Evolutionary conservation across 2,113 vertebrate genomes (phyloP), one percentile per base, ranked within the genome.

Genomic region (Ia io): DNA sequence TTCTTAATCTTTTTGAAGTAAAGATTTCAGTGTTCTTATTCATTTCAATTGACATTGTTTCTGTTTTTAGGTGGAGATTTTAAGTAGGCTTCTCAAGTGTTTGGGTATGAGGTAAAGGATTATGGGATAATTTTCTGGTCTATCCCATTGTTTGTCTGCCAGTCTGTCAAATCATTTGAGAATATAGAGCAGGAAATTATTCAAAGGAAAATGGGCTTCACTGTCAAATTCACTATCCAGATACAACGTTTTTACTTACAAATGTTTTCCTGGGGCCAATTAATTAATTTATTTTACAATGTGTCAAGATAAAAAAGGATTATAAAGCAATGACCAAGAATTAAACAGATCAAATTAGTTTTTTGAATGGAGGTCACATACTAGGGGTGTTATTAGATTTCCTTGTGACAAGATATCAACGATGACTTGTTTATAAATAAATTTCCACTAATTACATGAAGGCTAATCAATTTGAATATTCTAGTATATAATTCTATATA

Each of bases 201-300:
- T 40, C 77, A 44, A 30, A 30, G 22, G 20, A 89, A 97, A 96
- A 95, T 61, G 3, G 20, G 25, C 44, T 96, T 97, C 49, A 71
- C 18, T 42, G n/a, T 93, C 69, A 97, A 97, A 93, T 94, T 97
- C 51, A 93, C 96, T 97, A 97, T 76, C 11, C 59, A 88, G 42
- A 94, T n/a, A 70, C 2, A 91, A 97, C 93, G 2, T 25, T 84
- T 90, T 11, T 86, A 90, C 56, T 88, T 94, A 32, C 14, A 96
- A 95, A 80, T 80, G 1, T 13, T 84, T 96, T 97, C 90, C 49
- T 79, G 17, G 9, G 73, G 44, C 23, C 1, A 97, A 35, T 96
- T 95, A 7, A 97, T 96, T 96, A 97, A 95, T 94, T 93, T 71
- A 83, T 84, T 80, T 32, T 73, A 92, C 2, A 47, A 4, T 28